Conservation (phyloP, 92 coral and sea anemone genomes). For the Parazoanthus atlanticus region DNA sequence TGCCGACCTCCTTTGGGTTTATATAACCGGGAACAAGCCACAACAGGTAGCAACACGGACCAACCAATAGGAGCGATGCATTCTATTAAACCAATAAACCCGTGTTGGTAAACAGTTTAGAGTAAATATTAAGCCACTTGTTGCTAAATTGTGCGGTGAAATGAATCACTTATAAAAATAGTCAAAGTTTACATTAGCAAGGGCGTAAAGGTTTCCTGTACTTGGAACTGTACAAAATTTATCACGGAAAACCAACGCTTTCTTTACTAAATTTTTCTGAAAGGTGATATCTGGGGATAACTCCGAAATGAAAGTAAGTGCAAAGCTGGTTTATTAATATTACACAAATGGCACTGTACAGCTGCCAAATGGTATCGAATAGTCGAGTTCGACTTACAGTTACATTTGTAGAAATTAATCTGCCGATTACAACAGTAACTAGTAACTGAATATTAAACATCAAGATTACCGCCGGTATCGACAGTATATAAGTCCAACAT, state of each 20-base stretch:
- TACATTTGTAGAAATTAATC: neutral
- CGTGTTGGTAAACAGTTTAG: constrained; percentile 20
- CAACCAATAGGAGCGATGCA: constrained; percentile 7
- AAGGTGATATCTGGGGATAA: neutral
- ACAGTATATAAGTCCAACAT: neutral
- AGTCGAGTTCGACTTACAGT: neutral
- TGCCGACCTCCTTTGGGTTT: constrained; percentile 16
- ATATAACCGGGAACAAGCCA: neutral
- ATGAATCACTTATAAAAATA: constrained; percentile 3
- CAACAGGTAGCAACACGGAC: constrained; percentile 1
- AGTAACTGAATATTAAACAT: neutral
- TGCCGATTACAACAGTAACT: constrained; percentile 8
- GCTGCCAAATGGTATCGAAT: neutral
- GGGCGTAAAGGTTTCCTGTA: constrained; percentile 8
- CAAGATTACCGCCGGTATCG: neutral
- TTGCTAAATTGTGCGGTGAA: neutral
- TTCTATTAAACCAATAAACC: neutral
- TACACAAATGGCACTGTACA: neutral
- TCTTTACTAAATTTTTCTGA: neutral
- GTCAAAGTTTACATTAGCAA: constrained; percentile 12
- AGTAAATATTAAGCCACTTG: neutral
- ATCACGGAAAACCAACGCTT: neutral
- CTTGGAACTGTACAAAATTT: neutral
- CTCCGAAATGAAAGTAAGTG: constrained; percentile 1
- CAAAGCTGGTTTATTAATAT: neutral